Base-by-base conservation (phyloP, 2,888 invertebrate species). In the Oscheius sp. region DNA sequence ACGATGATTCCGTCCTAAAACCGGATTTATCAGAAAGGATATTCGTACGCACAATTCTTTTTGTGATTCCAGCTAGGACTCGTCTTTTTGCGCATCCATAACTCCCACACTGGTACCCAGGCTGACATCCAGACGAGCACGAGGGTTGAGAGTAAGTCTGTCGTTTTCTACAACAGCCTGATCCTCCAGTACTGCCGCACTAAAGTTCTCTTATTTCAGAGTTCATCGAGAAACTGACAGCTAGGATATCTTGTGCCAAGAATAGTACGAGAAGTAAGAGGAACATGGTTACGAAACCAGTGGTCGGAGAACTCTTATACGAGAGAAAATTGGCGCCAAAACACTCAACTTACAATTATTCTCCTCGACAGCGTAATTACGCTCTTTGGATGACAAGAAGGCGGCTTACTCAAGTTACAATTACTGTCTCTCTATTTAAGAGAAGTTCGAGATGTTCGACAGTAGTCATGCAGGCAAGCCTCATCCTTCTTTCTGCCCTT, bases 61-160 rank as follows among this genome's bases (percentile, higher is more conserved):
- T 78, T 5, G 81, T 81, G 5, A 81, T 53, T 9, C 77, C 73
- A 11, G 70, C 78, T 9, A 81, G 77, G 29, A 76, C 79, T 63
- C 79, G 75, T 48, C 81, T 59, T 47, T 66, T 73, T 1, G 81
- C 81, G 42, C 81, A 81, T 29, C 81, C 81, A 58, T 81, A 81
- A 48, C 76, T 76, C 3, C 81, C 81, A 58, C 81, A 81, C 29
- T 66, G 71, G 51, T 81, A 81, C 5, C 81, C 81, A 47, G 79
- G 78, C 42, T 79, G 79, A 35, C 81, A 81, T 0, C 63, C 60
- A 42, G 59, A 11, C 5, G 59, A 59, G 51, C 71, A 60, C 21
- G 37, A 47, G n/a, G 37, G 50, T 50, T 58, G 71, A 47, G 55
- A 33, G n/a, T 37, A 62, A 4, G 50, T 48, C 57, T 60, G 59